phyloP scores from a whole-genome alignment of 2,888 invertebrate species.

The Tenthredo scrophulariae region DNA sequence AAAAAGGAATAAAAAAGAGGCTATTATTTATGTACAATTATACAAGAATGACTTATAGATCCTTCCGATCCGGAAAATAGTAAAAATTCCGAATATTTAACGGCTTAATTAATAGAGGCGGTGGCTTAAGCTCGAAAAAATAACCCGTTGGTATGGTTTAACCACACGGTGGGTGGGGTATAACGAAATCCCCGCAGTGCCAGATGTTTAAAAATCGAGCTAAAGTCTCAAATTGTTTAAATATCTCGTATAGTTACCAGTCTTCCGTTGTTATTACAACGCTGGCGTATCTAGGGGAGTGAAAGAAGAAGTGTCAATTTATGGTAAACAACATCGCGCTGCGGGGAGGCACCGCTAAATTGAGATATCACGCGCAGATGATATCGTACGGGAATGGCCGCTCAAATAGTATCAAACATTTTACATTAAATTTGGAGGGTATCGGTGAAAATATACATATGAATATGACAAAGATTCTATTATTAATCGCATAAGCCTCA shows the following conservation, averaged over 20 bases:
- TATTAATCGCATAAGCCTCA: not conserved
- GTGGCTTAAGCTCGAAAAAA: not conserved
- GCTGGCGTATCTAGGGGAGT: slow-evolving; percentile 30
- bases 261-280: slow-evolving; percentile 50
- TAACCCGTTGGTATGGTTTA: slow-evolving; percentile 20
- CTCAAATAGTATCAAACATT: not conserved
- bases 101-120: not conserved
- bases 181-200: slow-evolving; percentile 37
- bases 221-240: slow-evolving; percentile 47
- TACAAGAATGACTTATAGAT: not conserved
- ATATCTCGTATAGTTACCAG: slow-evolving; percentile 48
- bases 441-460: not conserved
- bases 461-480: not conserved
- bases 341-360: slow-evolving; percentile 3
- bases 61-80: not conserved
- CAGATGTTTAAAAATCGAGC: slow-evolving; percentile 49
- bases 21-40: not conserved
- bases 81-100: not conserved
- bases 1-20: not conserved
- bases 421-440: not conserved
- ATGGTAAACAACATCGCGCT: slow-evolving; percentile 32
- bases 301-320: slow-evolving; percentile 49
- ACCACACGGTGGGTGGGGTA: slow-evolving; percentile 15
- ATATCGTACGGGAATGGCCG: slow-evolving; percentile 3
- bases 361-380: slow-evolving; percentile 39